phyloP scores from a whole-genome alignment of 2,797 vertebrate genomes.

The Fundulus diaphanus region DNA sequence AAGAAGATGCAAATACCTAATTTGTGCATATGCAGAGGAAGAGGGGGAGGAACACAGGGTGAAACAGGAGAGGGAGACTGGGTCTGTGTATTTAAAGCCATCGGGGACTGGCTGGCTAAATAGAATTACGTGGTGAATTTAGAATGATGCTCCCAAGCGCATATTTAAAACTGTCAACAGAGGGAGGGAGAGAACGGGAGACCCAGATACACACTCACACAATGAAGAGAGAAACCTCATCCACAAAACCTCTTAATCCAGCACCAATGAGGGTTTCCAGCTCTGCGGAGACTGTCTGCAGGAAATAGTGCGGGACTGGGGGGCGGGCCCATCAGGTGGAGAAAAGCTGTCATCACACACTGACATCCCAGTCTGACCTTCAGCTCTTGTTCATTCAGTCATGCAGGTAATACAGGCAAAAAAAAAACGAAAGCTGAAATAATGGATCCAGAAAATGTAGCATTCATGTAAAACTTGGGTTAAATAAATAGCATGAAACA shows the following conservation, averaged over 20 bases:
- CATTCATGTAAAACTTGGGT: not conserved
- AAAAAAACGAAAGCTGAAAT: not conserved
- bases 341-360: constrained; percentile 11
- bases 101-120: constrained; percentile 71
- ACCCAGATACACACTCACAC: constrained; percentile 40
- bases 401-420: not conserved
- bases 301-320: constrained; percentile 14
- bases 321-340: constrained; percentile 33
- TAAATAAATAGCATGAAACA: not conserved
- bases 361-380: not conserved
- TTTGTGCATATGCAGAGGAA: constrained; percentile 43
- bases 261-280: constrained; percentile 49
- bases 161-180: constrained; percentile 74
- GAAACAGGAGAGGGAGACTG: constrained; percentile 11
- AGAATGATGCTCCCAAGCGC: constrained; percentile 65
- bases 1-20: constrained; percentile 50
- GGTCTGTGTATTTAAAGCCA: constrained; percentile 65
- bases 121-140: constrained; percentile 89
- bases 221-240: constrained; percentile 51
- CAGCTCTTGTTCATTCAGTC: not conserved
- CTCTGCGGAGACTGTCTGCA: constrained; percentile 31
- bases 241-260: constrained; percentile 65
- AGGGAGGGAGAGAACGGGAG: constrained; percentile 41
- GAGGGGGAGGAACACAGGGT: constrained; percentile 3
- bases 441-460: not conserved